Base-by-base conservation (phyloP, 2,888 invertebrate genomes). In the Gisinianus flammeolus region DNA sequence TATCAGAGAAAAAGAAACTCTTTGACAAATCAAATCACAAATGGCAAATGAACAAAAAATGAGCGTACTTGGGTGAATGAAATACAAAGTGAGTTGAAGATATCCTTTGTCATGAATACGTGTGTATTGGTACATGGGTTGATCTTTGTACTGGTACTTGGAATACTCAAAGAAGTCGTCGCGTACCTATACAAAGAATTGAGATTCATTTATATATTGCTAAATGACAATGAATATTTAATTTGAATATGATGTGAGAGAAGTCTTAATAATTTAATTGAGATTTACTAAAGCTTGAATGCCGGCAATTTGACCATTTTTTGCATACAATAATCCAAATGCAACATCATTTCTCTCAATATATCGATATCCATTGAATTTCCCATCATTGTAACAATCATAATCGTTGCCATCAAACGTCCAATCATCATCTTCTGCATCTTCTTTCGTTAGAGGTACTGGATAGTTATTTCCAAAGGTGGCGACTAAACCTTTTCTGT, bases 211-310 rank as follows among this genome's bases (percentile, higher is more conserved):
- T n/a, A n/a, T n/a, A n/a, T n/a, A n/a, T n/a, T n/a, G n/a, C n/a
- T n/a, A n/a, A n/a, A n/a, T n/a, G n/a, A n/a, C n/a, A n/a, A n/a
- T n/a, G n/a, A n/a, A n/a, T n/a, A n/a, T n/a, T n/a, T n/a, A n/a
- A n/a, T n/a, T n/a, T n/a, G n/a, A n/a, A n/a, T n/a, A n/a, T n/a
- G n/a, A n/a, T n/a, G n/a, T n/a, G n/a, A n/a, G n/a, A n/a, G n/a
- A n/a, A n/a, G n/a, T n/a, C n/a, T n/a, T n/a, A n/a, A n/a, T n/a
- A n/a, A n/a, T n/a, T n/a, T n/a, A 10, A 5, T 30, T 16, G 10
- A 6, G 26, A 26, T 6, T 68, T 68, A 68, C 68, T 19, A 68
- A 24, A 22, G 33, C 33, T 68, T 68, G 68, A 28, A 68, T 31
- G 5, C 68, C 68, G 8, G 68, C 68, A n/a, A 68, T 35, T 16